Base-by-base conservation (phyloP, 2,888 invertebrate genomes). In the Mylabris sibirica region DNA sequence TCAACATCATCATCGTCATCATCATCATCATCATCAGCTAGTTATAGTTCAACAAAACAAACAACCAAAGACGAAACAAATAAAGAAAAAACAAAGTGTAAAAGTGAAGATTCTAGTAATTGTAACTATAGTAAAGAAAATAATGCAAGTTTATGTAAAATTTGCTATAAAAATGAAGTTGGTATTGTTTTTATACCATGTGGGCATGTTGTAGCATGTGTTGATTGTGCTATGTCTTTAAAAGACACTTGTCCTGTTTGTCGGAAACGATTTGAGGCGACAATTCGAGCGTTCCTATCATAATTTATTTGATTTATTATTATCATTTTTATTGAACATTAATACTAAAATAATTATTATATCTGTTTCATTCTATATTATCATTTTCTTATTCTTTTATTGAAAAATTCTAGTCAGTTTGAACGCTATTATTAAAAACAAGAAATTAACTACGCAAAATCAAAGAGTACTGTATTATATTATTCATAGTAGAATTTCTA, bases 131-230 rank as follows among this genome's bases (percentile, higher is more conserved):
- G 63, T 44, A 24, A 68, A 53, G 60, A 65, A 38, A 57, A 49
- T 60, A 30, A 22, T 88, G 70, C 90, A 91, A 77, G 79, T 78
- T 85, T 94, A 76, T 98, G 98, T 86, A 96, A 95, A 87, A 96
- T 98, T 77, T 98, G 98, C 86, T 96, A 92, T 86, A 92, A 90
- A 69, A 92, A 92, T 80, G 96, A 97, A 85, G 90, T 94, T 77
- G 93, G 93, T 76, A 93, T 97, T 71, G 93, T 96, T 77, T 97
- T 98, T 87, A 88, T 98, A 79, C 98, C 98, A 63, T 98, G 98
- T 86, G 95, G 97, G 74, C 98, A 98, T 87, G 92, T 97, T 79
- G 93, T 96, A 66, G 93, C 96, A 63, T 98, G 98, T 86, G 92
- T 93, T 65, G 92, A 93, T 80, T 98, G 98, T 88, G 95, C 97